Evolutionary conservation across 1,140 invertebrate genomes (phyloP).

Genomic region (Oedothorax gibbosus): DNA sequence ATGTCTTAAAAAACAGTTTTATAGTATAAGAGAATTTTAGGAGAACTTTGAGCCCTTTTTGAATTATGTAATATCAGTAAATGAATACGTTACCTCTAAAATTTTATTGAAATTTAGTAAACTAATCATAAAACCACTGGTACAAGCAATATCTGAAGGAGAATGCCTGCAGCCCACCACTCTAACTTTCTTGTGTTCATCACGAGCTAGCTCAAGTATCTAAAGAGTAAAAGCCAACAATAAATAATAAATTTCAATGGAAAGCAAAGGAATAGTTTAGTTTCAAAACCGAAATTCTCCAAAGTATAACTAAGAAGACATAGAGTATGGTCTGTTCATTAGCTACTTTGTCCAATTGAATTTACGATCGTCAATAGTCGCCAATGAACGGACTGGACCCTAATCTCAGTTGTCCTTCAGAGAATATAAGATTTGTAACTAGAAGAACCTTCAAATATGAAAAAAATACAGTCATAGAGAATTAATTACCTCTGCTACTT

Average conservation of each 20-base stretch:
- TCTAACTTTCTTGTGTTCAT: constrained; percentile 66
- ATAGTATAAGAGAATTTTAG: no score
- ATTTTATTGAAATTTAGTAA: constrained; percentile 66
- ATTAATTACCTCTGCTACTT: constrained; percentile 64
- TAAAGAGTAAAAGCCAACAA: constrained; percentile 47
- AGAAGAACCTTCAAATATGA: no score
- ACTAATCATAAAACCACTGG: constrained; percentile 67
- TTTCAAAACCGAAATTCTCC: no score
- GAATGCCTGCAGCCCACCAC: constrained; percentile 68
- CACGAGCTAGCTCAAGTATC: constrained; percentile 66
- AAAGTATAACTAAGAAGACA: no score
- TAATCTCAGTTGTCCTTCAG: no score
- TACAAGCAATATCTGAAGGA: constrained; percentile 67
- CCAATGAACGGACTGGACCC: no score
- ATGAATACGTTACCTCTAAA: constrained; percentile 63
- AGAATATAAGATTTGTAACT: no score
- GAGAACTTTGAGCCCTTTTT: no score
- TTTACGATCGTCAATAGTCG: no score
- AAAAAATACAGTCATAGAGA: not conserved
- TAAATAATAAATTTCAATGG: not conserved
- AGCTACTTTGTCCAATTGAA: no score
- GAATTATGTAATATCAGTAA: not conserved
- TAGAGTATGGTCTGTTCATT: no score
- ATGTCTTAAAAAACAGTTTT: not conserved
- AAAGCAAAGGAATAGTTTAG: no score